Conservation (phyloP, 2,113 vertebrate species). For the Myrmophylax atrothorax region DNA sequence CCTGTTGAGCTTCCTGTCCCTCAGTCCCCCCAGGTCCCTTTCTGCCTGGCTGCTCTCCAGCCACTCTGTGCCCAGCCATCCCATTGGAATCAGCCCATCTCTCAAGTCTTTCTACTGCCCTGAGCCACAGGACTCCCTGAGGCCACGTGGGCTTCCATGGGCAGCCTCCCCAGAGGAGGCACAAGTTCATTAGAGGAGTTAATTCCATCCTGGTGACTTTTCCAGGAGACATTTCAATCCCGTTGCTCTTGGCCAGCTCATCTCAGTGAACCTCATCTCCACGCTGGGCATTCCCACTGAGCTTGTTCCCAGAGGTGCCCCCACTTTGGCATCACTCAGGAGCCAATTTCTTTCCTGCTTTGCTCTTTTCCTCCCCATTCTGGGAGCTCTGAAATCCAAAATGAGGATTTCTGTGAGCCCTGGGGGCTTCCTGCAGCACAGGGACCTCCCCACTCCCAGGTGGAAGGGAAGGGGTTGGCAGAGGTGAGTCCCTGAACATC, state of each 20-base stretch:
- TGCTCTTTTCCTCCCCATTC: not conserved
- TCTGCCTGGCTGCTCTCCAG: too few relatives aligned
- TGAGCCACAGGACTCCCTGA: not conserved
- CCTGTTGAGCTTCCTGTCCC: too few relatives aligned
- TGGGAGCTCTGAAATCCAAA: not conserved
- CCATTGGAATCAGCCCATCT: too few relatives aligned
- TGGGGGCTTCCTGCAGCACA: not conserved
- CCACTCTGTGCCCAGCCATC: too few relatives aligned
- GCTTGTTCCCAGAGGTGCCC: not conserved
- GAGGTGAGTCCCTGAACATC: not conserved
- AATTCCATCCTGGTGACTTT: not conserved
- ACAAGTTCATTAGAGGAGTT: not conserved
- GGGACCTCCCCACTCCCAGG: not conserved
- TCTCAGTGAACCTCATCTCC: not conserved
- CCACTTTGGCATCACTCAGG: not conserved
- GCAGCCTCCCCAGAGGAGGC: not conserved
- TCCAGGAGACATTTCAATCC: not conserved
- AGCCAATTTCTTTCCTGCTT: not conserved
- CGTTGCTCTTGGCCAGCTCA: not conserved
- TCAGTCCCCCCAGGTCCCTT: too few relatives aligned
- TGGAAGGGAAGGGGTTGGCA: not conserved
- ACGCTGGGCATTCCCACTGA: accelerated
- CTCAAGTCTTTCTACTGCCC: too few relatives aligned
- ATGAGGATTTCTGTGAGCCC: not conserved
- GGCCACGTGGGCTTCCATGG: not conserved